Percentiles rank a stretch among this genome's conserved stretches.
These are phyloP conservation scores for Corythoichthys haematopterus DNA, from an alignment of 2,113 vertebrate genomes.

Conservation along the genomic window DNA sequence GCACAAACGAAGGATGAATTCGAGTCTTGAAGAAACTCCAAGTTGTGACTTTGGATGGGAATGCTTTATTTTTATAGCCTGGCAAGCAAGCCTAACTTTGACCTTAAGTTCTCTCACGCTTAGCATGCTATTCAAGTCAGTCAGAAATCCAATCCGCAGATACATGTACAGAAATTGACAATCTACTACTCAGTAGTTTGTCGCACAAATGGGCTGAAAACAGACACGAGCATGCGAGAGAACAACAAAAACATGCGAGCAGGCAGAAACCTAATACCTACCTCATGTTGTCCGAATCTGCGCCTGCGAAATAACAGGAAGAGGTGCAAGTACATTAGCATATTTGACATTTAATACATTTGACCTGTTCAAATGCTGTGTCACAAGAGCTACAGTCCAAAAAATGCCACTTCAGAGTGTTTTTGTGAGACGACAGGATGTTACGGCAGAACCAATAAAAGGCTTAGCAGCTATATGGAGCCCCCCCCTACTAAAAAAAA, in stretches of 20 bases:
- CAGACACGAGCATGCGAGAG: slow-evolving; percentile 18
- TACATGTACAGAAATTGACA: not conserved
- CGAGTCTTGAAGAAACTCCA: too few relatives aligned
- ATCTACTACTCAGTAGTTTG: not conserved
- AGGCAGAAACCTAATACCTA: slow-evolving; percentile 59
- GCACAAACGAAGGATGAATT: too few relatives aligned
- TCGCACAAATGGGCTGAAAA: not conserved
- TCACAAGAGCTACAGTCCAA: not conserved
- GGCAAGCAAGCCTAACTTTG: too few relatives aligned
- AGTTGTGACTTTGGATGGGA: too few relatives aligned
- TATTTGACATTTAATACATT: not conserved
- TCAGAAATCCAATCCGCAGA: not conserved
- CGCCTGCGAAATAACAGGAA: slow-evolving; percentile 67
- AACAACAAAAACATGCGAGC: slow-evolving; percentile 26
- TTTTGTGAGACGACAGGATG: not conserved
- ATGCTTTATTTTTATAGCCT: too few relatives aligned
- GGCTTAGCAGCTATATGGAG: not conserved
- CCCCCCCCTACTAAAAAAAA: not conserved
- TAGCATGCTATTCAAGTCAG: not conserved
- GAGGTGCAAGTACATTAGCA: slow-evolving; percentile 20
- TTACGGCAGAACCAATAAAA: not conserved
- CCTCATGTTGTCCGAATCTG: slow-evolving; percentile 89
- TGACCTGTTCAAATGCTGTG: slow-evolving; percentile 1
- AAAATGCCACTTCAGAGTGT: not conserved
- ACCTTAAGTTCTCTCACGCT: too few relatives aligned